Evolutionary conservation across 2,888 invertebrate genomes (phyloP).

Genomic region (Erebia epiphron): DNA sequence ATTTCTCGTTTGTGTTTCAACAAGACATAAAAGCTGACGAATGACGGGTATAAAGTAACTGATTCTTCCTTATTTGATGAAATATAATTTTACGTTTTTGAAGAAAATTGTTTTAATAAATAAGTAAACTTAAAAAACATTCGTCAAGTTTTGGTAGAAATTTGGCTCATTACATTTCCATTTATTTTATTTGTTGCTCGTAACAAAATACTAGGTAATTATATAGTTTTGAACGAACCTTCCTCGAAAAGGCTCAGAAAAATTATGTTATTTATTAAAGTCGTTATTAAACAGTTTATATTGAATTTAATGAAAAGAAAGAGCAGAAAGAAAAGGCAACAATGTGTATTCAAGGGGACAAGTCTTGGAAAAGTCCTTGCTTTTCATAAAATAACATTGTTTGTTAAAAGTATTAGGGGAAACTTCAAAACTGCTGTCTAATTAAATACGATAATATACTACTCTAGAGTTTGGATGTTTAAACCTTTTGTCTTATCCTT

Average conservation of each 20-base stretch:
- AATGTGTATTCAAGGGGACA: not conserved
- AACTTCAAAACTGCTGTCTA: conserved; percentile 25
- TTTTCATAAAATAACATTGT: conserved; percentile 12
- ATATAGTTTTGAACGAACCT: no score
- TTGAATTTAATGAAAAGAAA: not conserved
- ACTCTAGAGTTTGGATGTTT: conserved; percentile 21
- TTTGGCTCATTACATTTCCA: no score
- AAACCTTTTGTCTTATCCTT: conserved; percentile 38
- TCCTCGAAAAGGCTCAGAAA: not conserved
- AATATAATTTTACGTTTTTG: no score
- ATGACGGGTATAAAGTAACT: not conserved
- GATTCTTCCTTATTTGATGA: not conserved
- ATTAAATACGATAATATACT: conserved; percentile 26
- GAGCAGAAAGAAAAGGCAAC: not conserved
- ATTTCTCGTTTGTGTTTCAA: conserved; percentile 15
- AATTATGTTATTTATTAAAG: not conserved
- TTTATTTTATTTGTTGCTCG: no score
- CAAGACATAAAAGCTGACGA: not conserved
- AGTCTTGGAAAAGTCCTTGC: not conserved
- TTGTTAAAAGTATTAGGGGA: conserved; percentile 11
- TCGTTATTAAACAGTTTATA: not conserved
- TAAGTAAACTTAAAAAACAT: no score
- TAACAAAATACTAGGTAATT: no score
- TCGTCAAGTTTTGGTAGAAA: no score
- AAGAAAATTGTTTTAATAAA: no score